Evolutionary conservation across 2,797 vertebrate genomes (phyloP).

Genomic region (Adrianichthys oophorus): DNA sequence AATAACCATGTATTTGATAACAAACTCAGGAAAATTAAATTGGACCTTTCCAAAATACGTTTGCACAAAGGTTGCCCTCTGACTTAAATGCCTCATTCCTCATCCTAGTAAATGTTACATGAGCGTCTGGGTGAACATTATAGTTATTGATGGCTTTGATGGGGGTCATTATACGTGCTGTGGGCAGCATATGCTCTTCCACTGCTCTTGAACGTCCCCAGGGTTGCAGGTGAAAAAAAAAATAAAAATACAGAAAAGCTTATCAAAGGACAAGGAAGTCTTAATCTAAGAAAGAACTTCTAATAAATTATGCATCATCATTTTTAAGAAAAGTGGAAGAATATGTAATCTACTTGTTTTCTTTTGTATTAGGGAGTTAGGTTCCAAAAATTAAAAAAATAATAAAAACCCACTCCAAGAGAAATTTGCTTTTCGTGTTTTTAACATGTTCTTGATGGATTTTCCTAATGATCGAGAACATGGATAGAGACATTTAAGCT

Average conservation of each 20-base stretch:
- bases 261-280: slow-evolving; percentile 40
- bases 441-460: no score
- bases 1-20: slow-evolving; percentile 23
- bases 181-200: slow-evolving; percentile 71
- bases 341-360: background rate
- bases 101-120: slow-evolving; percentile 72
- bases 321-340: slow-evolving; percentile 23
- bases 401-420: no score
- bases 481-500: no score
- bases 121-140: slow-evolving; percentile 75
- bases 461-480: no score
- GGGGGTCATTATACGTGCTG: slow-evolving; percentile 77
- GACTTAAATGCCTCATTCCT: slow-evolving; percentile 64
- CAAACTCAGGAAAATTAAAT: slow-evolving; percentile 14
- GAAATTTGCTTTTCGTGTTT: no score
- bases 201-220: slow-evolving; percentile 58
- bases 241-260: slow-evolving; percentile 50
- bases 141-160: slow-evolving; percentile 78
- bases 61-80: slow-evolving; percentile 60
- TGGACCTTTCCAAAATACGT: slow-evolving; percentile 35
- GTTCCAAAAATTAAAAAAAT: no score
- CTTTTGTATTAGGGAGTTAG: no score
- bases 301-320: slow-evolving; percentile 27
- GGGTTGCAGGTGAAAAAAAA: slow-evolving; percentile 3
- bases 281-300: slow-evolving; percentile 39